Percentiles rank a stretch among this genome's conserved stretches.
phyloP scores from a whole-genome alignment of 2,797 vertebrate species.

The Philypnodon macrostomus region DNA sequence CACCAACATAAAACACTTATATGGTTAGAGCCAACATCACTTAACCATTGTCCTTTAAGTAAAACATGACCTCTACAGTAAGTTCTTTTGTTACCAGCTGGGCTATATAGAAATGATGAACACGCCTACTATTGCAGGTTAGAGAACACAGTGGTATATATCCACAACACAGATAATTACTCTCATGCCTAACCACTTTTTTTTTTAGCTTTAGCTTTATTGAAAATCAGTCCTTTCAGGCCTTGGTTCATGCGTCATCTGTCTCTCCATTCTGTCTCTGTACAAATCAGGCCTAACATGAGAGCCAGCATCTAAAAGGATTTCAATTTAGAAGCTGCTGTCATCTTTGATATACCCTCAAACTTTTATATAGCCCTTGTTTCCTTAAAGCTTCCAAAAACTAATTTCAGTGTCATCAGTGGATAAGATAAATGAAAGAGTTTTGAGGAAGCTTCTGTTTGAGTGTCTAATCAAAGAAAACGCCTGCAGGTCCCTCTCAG shows the following conservation, averaged over 20 bases:
- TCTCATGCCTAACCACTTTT: constrained; percentile 36
- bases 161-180: too few relatives aligned
- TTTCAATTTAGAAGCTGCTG: background rate
- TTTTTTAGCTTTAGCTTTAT: constrained; percentile 41
- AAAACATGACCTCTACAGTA: too few relatives aligned
- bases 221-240: constrained; percentile 27
- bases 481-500: background rate
- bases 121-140: too few relatives aligned
- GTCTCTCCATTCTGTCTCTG: constrained; percentile 10
- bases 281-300: constrained; percentile 15
- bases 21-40: too few relatives aligned
- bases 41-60: too few relatives aligned
- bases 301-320: constrained; percentile 3
- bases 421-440: constrained; percentile 8
- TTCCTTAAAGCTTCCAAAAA: constrained; percentile 1
- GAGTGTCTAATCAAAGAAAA: background rate
- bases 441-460: constrained; percentile 10
- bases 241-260: too few relatives aligned
- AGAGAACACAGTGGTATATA: too few relatives aligned
- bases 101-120: too few relatives aligned
- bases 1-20: too few relatives aligned
- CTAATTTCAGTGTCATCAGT: constrained; percentile 7
- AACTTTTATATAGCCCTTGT: background rate
- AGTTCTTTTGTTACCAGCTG: too few relatives aligned
- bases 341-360: constrained; percentile 3